A percentile compares a stretch with the other conserved stretches of the same genome.
phyloP scores from a whole-genome alignment of 2,797 vertebrate species.

The Anisognathus igniventris region DNA sequence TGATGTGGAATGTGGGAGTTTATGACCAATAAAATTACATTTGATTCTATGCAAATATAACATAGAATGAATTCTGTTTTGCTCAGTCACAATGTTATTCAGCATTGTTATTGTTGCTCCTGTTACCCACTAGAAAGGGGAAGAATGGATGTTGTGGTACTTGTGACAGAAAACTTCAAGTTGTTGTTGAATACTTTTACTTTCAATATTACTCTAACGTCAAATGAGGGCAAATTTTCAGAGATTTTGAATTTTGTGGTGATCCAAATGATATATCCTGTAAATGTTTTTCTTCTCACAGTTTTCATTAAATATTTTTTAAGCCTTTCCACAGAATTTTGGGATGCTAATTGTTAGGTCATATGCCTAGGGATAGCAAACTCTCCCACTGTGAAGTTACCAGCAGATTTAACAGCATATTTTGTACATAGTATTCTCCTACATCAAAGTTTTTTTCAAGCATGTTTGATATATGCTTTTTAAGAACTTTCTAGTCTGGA shows the following conservation, averaged over 20 bases:
- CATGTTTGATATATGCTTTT: not conserved
- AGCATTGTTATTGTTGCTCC: not conserved
- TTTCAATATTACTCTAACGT: not conserved
- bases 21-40: not conserved
- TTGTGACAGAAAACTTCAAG: not conserved
- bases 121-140: not conserved
- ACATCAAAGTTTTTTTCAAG: not conserved
- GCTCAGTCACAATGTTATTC: not conserved
- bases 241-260: not conserved
- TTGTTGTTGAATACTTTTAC: not conserved
- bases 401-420: not conserved
- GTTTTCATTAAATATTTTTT: not conserved
- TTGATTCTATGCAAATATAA: not conserved
- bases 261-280: not conserved
- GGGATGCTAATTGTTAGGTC: not conserved
- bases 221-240: not conserved
- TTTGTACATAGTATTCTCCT: not conserved
- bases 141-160: not conserved
- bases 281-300: not conserved
- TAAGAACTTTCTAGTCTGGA: not conserved
- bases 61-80: not conserved
- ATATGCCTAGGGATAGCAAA: not conserved
- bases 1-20: not conserved
- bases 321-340: not conserved
- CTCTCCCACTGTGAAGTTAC: not conserved